phyloP scores from a whole-genome alignment of 2,113 vertebrate genomes.

The Glaucidium brasilianum region DNA sequence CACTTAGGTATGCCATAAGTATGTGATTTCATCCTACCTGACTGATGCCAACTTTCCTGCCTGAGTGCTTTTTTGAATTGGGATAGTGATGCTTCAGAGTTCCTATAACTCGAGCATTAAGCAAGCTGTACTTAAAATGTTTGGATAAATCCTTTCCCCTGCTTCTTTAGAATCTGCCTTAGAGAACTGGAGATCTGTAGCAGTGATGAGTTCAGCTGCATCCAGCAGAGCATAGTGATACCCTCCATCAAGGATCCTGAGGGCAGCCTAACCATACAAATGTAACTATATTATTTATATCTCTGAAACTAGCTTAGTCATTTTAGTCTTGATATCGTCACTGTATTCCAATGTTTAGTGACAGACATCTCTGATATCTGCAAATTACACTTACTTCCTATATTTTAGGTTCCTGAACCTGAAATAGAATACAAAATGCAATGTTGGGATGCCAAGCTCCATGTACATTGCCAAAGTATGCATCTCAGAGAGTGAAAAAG shows the following conservation, averaged over 20 bases:
- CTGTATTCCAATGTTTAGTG: not conserved
- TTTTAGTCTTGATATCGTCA: not conserved
- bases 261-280: not conserved
- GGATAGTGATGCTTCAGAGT: not conserved
- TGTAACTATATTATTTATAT: not conserved
- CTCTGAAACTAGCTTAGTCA: not conserved
- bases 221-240: not conserved
- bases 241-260: not conserved
- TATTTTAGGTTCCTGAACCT: not conserved
- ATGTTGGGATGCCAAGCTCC: not conserved
- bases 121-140: not conserved
- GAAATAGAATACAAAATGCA: not conserved
- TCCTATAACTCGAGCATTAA: not conserved
- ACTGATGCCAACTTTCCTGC: not conserved
- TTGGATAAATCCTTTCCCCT: not conserved
- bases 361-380: not conserved
- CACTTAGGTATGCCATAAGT: not conserved
- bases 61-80: not conserved
- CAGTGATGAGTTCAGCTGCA: not conserved
- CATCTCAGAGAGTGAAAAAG: not conserved
- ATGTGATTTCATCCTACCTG: not conserved
- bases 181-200: not conserved
- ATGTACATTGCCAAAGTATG: not conserved
- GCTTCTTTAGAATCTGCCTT: not conserved
- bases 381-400: not conserved